Conservation (phyloP, 2,888 invertebrate species). For the Heliconius erato region DNA sequence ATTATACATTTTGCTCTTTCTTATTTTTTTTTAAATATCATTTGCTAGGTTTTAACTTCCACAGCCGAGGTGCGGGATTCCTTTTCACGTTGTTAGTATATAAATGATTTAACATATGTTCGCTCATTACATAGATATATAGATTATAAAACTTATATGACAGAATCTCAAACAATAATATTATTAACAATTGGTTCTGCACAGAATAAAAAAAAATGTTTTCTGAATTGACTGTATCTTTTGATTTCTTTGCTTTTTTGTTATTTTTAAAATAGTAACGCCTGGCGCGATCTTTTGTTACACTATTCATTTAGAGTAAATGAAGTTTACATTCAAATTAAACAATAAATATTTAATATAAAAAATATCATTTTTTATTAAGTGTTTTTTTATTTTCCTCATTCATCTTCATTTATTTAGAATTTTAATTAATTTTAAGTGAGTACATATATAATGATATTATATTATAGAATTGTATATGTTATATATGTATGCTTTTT, state of each 20-base stretch:
- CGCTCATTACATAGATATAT: conserved; percentile 28
- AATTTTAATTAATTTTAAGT: not conserved
- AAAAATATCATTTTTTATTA: not conserved
- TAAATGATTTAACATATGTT: conserved; percentile 30
- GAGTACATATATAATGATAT: not conserved
- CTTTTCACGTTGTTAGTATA: conserved; percentile 26
- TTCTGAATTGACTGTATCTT: conserved; percentile 36
- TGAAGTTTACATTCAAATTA: not conserved
- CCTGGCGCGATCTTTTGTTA: conserved; percentile 20
- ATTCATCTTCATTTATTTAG: not conserved
- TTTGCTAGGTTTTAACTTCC: conserved; percentile 11
- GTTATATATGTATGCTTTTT: conserved; percentile 5
- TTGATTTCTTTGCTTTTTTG: conserved; percentile 1
- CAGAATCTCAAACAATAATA: conserved; percentile 41
- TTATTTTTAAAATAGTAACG: not conserved
- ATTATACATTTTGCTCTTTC: no score
- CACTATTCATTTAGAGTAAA: not conserved
- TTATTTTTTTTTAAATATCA: not conserved
- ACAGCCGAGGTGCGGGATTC: conserved; percentile 18
- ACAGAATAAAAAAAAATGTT: not conserved
- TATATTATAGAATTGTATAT: not conserved
- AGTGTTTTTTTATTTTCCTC: not conserved
- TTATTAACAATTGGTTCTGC: conserved; percentile 9
- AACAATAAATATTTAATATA: conserved; percentile 2
- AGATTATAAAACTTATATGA: conserved; percentile 26